These are phyloP conservation scores for Harpalus rufipes DNA, from an alignment of 2,888 invertebrate genomes.

Conservation along the genomic window DNA sequence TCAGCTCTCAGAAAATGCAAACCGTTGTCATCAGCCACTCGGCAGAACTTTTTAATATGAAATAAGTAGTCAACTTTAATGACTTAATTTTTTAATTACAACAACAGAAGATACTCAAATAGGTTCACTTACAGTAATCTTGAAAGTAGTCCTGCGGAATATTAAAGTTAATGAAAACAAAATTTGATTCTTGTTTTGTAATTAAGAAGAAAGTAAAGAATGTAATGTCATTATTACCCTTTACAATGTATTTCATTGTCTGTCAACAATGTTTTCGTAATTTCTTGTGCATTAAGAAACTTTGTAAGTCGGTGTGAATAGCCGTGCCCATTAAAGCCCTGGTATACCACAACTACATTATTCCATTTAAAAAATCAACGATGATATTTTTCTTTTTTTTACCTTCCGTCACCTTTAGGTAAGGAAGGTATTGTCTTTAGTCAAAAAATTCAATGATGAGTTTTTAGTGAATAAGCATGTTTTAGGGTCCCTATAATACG, in stretches of 20 bases:
- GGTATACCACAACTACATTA: too few relatives aligned
- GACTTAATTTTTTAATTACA: slow-evolving; percentile 65
- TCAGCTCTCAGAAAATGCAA: neutral
- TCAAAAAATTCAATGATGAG: too few relatives aligned
- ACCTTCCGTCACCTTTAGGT: too few relatives aligned
- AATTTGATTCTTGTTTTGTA: slow-evolving; percentile 55
- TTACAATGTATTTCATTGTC: neutral
- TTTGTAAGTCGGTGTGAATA: too few relatives aligned
- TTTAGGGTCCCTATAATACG: too few relatives aligned
- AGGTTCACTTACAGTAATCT: slow-evolving; percentile 62
- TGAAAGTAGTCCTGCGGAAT: slow-evolving; percentile 59
- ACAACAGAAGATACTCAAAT: slow-evolving; percentile 64
- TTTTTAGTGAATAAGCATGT: too few relatives aligned
- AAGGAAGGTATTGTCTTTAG: too few relatives aligned
- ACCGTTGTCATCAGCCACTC: slow-evolving; percentile 12
- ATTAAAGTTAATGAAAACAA: slow-evolving; percentile 62
- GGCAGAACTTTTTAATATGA: slow-evolving; percentile 60
- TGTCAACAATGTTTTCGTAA: too few relatives aligned
- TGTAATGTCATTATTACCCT: slow-evolving; percentile 17
- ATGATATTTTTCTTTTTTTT: too few relatives aligned
- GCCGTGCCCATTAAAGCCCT: too few relatives aligned
- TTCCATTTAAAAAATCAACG: too few relatives aligned
- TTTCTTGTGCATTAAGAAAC: too few relatives aligned
- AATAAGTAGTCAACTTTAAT: slow-evolving; percentile 63
- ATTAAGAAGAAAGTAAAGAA: slow-evolving; percentile 41